Evolutionary conservation across 92 coral and sea anemone species (phyloP).

Genomic region (Palythoa grandis): DNA sequence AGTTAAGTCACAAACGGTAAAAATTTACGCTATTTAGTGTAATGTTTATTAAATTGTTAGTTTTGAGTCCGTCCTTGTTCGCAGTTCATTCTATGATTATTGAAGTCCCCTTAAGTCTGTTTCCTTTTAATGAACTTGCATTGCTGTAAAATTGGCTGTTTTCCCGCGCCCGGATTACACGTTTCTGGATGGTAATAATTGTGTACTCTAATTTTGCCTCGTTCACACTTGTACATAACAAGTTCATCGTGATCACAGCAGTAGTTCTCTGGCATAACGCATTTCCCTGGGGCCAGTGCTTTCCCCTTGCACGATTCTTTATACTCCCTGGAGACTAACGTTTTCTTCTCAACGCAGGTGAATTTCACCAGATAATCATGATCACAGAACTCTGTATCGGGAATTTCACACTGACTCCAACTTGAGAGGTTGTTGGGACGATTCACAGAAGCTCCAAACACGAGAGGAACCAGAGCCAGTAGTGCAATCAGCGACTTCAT

Average conservation of each 20-base stretch:
- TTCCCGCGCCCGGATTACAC: background rate
- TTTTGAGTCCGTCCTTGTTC: background rate
- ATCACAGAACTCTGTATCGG: slow-evolving; percentile 29
- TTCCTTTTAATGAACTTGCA: background rate
- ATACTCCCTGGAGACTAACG: slow-evolving; percentile 6
- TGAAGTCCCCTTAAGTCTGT: background rate
- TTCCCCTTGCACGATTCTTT: slow-evolving; percentile 21
- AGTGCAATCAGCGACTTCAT: slow-evolving; percentile 21
- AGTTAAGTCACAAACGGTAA: background rate
- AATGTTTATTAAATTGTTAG: background rate
- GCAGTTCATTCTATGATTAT: background rate
- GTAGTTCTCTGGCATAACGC: slow-evolving; percentile 23
- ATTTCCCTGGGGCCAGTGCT: background rate
- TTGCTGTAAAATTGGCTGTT: background rate
- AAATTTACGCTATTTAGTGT: background rate
- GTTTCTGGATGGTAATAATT: background rate
- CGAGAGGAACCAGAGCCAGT: background rate
- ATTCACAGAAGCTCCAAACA: background rate
- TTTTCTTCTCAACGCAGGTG: slow-evolving; percentile 30
- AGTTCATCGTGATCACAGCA: background rate
- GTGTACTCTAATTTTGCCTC: background rate
- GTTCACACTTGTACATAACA: slow-evolving; percentile 4
- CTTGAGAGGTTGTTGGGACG: background rate
- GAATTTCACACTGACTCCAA: slow-evolving; percentile 7
- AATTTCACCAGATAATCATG: slow-evolving; percentile 3